phyloP scores from a whole-genome alignment of 2,113 vertebrate genomes.

The Psammodynastes pulverulentus region DNA sequence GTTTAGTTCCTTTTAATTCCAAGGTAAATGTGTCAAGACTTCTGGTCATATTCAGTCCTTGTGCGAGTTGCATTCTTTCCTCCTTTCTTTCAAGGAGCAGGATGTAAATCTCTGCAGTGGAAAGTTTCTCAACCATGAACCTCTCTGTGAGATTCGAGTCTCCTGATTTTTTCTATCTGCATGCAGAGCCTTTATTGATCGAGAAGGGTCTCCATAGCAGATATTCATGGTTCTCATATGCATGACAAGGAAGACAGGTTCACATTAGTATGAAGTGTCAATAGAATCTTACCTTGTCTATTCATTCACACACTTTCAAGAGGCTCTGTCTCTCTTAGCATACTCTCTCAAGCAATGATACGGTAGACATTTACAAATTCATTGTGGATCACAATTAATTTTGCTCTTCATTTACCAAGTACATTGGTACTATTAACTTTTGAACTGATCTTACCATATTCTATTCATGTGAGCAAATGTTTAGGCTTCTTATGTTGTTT shows the following conservation, averaged over 20 bases:
- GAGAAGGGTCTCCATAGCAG: not conserved
- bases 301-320: not conserved
- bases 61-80: not conserved
- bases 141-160: not conserved
- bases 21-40: not conserved
- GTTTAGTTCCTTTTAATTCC: not conserved
- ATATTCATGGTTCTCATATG: not conserved
- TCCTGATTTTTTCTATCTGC: not conserved
- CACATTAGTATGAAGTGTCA: not conserved
- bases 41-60: not conserved
- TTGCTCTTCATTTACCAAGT: constrained; percentile 20
- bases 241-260: not conserved
- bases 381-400: not conserved
- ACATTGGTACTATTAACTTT: not conserved
- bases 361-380: not conserved
- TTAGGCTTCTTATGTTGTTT: not conserved
- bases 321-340: not conserved
- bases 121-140: not conserved
- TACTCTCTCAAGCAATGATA: not conserved
- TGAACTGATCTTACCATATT: not conserved
- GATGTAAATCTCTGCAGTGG: not conserved
- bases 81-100: not conserved
- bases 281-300: not conserved
- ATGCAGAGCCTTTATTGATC: not conserved
- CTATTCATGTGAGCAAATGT: not conserved